Percentiles rank a stretch among this genome's conserved stretches.
Evolutionary conservation across 1,140 invertebrate genomes (phyloP).

Genomic region (Armadillidium nasatum): DNA sequence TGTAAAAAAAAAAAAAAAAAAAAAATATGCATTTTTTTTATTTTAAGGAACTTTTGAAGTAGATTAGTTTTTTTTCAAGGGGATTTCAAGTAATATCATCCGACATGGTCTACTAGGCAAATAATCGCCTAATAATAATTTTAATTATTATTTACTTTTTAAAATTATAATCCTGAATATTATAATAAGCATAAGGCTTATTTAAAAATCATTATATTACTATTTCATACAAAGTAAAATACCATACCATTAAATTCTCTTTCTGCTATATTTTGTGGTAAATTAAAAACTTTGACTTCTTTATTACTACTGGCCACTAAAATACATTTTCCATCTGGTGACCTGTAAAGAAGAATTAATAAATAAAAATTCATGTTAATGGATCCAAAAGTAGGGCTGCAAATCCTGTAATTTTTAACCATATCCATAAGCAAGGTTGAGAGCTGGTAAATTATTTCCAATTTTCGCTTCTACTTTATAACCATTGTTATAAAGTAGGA

Average conservation of each 20-base stretch:
- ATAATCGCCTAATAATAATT: not conserved
- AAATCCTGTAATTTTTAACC: not conserved
- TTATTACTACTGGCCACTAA: not conserved
- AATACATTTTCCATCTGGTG: not conserved
- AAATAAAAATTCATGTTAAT: not conserved
- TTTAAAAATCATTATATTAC: not conserved
- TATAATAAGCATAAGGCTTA: not conserved
- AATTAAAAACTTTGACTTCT: not conserved
- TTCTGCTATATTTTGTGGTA: not conserved
- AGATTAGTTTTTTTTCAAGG: no score
- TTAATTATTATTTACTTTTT: not conserved
- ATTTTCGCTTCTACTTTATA: not conserved
- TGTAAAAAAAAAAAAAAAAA: no score
- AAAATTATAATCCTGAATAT: not conserved
- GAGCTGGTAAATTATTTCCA: no score
- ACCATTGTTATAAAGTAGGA: no score
- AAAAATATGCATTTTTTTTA: no score
- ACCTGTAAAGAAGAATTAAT: not conserved
- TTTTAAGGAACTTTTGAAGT: no score
- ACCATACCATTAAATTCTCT: not conserved
- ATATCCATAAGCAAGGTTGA: no score
- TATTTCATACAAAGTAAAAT: not conserved
- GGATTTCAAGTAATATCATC: no score
- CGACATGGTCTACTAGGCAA: no score
- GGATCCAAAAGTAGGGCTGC: not conserved